Evolutionary conservation across 1,140 invertebrate genomes (phyloP).

Genomic region (Zaprionus inermis): DNA sequence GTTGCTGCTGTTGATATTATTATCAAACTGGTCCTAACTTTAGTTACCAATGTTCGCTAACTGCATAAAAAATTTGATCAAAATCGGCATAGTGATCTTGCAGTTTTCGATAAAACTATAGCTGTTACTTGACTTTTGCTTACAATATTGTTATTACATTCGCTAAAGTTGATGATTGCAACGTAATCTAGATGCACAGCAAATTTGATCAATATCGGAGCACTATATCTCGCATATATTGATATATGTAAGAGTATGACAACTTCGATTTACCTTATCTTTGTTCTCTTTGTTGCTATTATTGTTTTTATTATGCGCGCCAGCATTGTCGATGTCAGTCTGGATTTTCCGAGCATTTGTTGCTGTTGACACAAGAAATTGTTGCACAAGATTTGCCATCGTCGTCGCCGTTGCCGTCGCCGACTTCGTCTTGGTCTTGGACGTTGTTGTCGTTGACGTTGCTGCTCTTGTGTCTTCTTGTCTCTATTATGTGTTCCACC

Average conservation of each 20-base stretch:
- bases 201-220: neutral
- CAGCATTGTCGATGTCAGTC: conserved; percentile 28
- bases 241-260: neutral
- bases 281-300: neutral
- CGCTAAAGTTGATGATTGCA: no score
- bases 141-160: no score
- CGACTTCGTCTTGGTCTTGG: neutral
- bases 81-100: no score
- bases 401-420: neutral
- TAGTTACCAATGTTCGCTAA: no score
- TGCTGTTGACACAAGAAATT: conserved; percentile 41
- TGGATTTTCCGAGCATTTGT: conserved; percentile 32
- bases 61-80: no score
- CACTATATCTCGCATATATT: neutral
- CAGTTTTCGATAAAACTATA: no score
- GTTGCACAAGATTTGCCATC: conserved; percentile 37
- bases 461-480: conserved; percentile 10
- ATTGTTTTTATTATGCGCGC: conserved; percentile 40
- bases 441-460: neutral
- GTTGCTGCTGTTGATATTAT: no score
- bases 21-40: no score
- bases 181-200: no score
- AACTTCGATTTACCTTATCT: neutral
- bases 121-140: no score
- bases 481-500: conserved; percentile 1